Evolutionary conservation across 1,140 invertebrate species (phyloP), one percentile per base, ranked within the genome.

Genomic region (Lordiphosa collinella): DNA sequence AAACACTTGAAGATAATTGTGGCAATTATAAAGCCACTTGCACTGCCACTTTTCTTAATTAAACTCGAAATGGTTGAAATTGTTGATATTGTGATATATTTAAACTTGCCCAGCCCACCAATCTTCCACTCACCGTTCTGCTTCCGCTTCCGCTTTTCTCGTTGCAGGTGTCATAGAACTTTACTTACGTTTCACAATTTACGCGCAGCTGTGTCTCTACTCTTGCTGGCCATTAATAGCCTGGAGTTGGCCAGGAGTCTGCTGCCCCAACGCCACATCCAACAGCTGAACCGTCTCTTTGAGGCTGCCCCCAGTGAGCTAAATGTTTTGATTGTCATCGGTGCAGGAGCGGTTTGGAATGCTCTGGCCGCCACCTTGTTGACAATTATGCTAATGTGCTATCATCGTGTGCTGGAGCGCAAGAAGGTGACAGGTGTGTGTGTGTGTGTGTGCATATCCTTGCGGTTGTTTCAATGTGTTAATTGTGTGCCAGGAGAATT

Each of bases 111-210:
- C 16, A 53, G n/a, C n/a, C n/a, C n/a, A n/a, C n/a, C n/a, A n/a
- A n/a, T n/a, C n/a, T n/a, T 11, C 41, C 44, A 40, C 43, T 22
- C 34, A 44, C 13, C 38, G 10, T 51, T 52, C 32, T 55, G 34
- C 9, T 41, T 37, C 35, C 34, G 10, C 12, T 67, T 57, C 3
- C 25, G 51, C 43, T 55, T 41, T 63, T 64, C 14, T 58, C 13
- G 16, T 64, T 74, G 36, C 68, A 89, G 87, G 38, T 78, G 85
- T 47, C 74, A 87, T 69, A 79, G 78, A 73, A 87, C 74, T 65
- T 54, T 89, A 56, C 54, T 88, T 43, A 68, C 68, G 60, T 88
- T 87, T 62, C 87, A 89, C 61, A 89, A 88, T 87, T 58, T 71
- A 59, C 82, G 87, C 32, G 78, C 85, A 48, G 69, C 67, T 16